Percentiles rank a stretch among this genome's conserved stretches.
Evolutionary conservation across 2,888 invertebrate genomes (phyloP).

Genomic region (Ecliptopera silaceata): DNA sequence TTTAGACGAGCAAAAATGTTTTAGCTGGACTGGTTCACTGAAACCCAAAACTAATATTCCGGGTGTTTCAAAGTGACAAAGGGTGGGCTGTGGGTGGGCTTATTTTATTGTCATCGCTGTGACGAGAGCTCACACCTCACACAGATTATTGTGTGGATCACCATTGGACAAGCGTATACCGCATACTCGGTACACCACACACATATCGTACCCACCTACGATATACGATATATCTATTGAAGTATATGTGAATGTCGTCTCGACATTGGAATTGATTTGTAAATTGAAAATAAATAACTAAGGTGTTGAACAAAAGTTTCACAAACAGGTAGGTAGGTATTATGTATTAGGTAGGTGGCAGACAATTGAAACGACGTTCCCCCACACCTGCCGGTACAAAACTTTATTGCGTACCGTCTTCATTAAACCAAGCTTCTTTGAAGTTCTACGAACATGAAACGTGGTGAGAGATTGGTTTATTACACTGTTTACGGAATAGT

Average conservation of each 20-base stretch:
- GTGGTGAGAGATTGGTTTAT: slow-evolving; percentile 24
- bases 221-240: not conserved
- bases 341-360: slow-evolving; percentile 24
- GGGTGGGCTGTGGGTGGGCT: slow-evolving; percentile 17
- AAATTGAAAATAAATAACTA: not conserved
- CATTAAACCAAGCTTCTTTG: slow-evolving; percentile 63
- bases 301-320: not conserved
- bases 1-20: slow-evolving; percentile 20
- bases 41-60: slow-evolving; percentile 16
- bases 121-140: slow-evolving; percentile 41
- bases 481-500: slow-evolving; percentile 15
- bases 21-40: slow-evolving; percentile 10
- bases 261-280: too few species aligned
- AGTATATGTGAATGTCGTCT: too few species aligned
- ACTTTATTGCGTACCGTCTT: slow-evolving; percentile 65
- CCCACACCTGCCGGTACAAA: slow-evolving; percentile 57
- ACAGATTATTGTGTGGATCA: slow-evolving; percentile 49
- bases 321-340: not conserved
- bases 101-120: slow-evolving; percentile 44
- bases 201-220: not conserved
- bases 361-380: slow-evolving; percentile 37
- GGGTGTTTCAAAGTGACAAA: slow-evolving; percentile 35
- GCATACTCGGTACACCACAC: slow-evolving; percentile 3
- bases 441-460: slow-evolving; percentile 48
- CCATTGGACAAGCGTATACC: slow-evolving; percentile 28